Evolutionary conservation across 2,113 vertebrate species (phyloP).

Genomic region (Polypterus bichir): DNA sequence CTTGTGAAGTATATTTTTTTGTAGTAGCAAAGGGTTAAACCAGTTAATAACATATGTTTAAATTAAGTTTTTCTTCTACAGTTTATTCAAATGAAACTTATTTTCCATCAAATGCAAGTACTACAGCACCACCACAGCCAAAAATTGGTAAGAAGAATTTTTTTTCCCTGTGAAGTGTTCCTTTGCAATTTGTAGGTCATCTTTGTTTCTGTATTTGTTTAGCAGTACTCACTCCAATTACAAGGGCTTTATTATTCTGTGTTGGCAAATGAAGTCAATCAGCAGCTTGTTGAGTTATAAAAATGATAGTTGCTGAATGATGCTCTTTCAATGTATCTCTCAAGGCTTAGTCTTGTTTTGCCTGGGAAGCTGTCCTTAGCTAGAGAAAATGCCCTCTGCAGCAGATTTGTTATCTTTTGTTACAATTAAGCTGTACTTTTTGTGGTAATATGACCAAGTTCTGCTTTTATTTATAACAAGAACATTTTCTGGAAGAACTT

Average conservation of each 20-base stretch:
- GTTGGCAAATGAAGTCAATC: no score
- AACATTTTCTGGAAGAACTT: no score
- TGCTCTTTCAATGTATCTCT: no score
- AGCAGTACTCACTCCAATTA: neutral
- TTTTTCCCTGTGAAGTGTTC: neutral
- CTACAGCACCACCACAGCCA: conserved; percentile 38
- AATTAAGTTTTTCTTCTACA: conserved; percentile 25
- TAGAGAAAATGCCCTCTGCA: no score
- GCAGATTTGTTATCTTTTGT: no score
- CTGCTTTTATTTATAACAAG: no score
- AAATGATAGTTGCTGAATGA: no score
- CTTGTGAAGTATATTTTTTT: neutral
- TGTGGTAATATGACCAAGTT: no score
- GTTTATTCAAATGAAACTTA: conserved; percentile 15
- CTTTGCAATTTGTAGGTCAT: neutral
- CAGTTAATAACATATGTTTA: neutral
- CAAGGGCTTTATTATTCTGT: neutral
- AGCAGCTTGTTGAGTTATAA: neutral
- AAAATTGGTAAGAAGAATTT: conserved; percentile 45
- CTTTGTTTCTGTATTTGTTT: neutral
- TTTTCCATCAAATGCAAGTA: conserved; percentile 41
- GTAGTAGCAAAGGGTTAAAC: neutral
- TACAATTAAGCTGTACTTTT: no score
- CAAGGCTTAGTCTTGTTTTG: no score
- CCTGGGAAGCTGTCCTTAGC: no score